Evolutionary conservation across 2,113 vertebrate species (phyloP), one percentile per base, ranked within the genome.

Genomic region (Carettochelys insculpta): DNA sequence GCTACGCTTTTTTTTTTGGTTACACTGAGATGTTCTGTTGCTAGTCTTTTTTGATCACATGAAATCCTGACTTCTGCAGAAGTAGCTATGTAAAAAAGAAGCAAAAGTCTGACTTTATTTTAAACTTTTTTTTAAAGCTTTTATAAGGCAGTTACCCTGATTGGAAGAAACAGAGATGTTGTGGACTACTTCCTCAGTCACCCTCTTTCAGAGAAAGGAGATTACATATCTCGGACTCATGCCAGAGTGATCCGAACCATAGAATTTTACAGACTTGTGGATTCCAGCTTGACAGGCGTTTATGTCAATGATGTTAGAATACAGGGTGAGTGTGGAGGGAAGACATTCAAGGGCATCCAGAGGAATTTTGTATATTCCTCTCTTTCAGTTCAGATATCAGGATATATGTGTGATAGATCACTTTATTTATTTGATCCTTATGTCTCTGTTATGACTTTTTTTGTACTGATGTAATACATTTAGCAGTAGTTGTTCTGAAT

Each of bases 281-380:
- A 94, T 31, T 92, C 86, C 78, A 94, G 93, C 65, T 48, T 92
- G 31, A 83, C 86, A 1, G 93, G 93, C 5, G 80, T 94, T 13
- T 94, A 89, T 5, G 54, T 94, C 61, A 94, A 94, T 1, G 93
- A 94, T 56, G 10, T 82, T 27, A 61, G 80, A 24, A 86, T 89
- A 20, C 10, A 50, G 13, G 87, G 90, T 94, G 65, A 73, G 89
- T 83, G 20, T 34, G 11, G 25, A 61, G 22, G 48, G 75, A 53
- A 10, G 27, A 27, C 10, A 34, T 20, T 41, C 17, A 41, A 41
- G 41, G 81, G 22, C 3, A n/a, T 48, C 31, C 24, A 14, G 22
- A 43, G 10, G 29, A 34, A 34, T 48, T 17, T 29, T 50, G 76
- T 50, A 47, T 14, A 50, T 48, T 22, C 47, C 24, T 73, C 11